Base-by-base conservation (phyloP, 2,113 vertebrate species). In the Cryptomyrus ogoouensis region DNA sequence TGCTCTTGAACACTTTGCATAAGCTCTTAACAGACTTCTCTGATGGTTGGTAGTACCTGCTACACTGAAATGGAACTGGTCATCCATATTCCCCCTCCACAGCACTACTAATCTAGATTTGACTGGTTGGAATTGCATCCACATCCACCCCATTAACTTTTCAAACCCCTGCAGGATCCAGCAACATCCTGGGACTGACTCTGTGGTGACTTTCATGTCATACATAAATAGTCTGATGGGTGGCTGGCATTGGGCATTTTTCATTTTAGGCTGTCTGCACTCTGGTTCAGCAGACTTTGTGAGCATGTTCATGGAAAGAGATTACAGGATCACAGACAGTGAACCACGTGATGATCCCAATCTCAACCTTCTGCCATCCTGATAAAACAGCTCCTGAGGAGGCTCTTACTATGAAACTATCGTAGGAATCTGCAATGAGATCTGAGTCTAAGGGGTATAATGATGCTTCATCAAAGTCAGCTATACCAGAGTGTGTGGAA, bases 241-340 rank as follows among this genome's bases (percentile, higher is more conserved):
- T 89, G 89, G 87, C 39, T 92, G 89, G 0, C n/a, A 8, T 89
- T 88, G 74, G 1, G 12, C 35, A 4, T 90, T 89, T 15, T 88
- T 91, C 2, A 47, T 89, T 52, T 35, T 66, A n/a, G 84, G 66
- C 17, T 13, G 21, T 88, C 70, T 89, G 19, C 58, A 91, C 35
- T 80, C 90, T 49, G 19, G 70, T 44, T 91, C 39, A 83, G 49
- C 90, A 89, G 89, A 92, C 44, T 92, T 91, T 21, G 49, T n/a
- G 6, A 92, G 12, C 58, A 91, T 90, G 88, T 90, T 91, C 89
- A 91, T 88, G 27, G 87, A 83, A 19, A 91, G 42, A 47, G 88
- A 62, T 46, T 91, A 91, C 27, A 91, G 84, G 1, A 8, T 89
- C 87, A 90, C 66, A 90, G 62, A 89, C 62, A 2, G 85, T 87